Evolutionary conservation across 2,113 vertebrate species (phyloP).

Genomic region (Phylloscopus trochilus): DNA sequence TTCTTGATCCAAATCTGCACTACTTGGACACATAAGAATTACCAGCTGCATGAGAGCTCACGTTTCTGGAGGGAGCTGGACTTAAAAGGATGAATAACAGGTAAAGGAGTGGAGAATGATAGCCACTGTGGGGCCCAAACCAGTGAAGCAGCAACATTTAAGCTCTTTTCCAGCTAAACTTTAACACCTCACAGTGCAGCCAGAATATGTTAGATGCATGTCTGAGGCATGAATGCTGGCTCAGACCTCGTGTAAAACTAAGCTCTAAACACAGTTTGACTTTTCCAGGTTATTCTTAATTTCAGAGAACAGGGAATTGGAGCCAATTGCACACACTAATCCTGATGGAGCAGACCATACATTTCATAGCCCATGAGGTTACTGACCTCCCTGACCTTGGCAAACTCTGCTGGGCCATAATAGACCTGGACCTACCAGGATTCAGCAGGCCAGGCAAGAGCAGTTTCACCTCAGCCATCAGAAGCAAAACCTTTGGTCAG

Average conservation of each 20-base stretch:
- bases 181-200: not conserved
- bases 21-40: not conserved
- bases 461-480: not conserved
- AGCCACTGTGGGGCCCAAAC: not conserved
- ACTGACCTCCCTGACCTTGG: not conserved
- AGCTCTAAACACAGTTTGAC: not conserved
- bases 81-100: not conserved
- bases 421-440: fast-evolving
- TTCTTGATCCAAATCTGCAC: slow-evolving; percentile 27
- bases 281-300: not conserved
- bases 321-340: not conserved
- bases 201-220: not conserved
- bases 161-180: not conserved
- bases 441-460: not conserved
- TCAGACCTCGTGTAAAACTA: not conserved
- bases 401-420: not conserved
- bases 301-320: not conserved
- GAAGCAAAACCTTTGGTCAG: not conserved
- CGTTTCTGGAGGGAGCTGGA: not conserved
- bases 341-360: not conserved
- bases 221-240: not conserved
- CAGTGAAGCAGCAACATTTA: not conserved
- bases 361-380: not conserved
- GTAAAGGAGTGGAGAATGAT: not conserved
- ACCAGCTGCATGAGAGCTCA: not conserved